A percentile compares a stretch with the other conserved stretches of the same genome.
These are phyloP conservation scores for Pristionchus maxplancki DNA, from an alignment of 2,888 invertebrate genomes.

Conservation along the genomic window DNA sequence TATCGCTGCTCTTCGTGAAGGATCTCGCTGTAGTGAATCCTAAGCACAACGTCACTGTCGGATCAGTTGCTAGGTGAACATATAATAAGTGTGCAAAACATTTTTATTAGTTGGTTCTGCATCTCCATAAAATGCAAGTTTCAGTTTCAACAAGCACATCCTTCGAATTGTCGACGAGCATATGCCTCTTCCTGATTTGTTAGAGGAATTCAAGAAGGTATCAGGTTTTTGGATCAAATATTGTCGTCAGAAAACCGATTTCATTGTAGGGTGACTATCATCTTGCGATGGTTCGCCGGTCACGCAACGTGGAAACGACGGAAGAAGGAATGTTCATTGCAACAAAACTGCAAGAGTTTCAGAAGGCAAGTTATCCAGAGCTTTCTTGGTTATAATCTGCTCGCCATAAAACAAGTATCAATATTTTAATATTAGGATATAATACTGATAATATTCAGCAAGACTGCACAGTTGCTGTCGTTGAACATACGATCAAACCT, in stretches of 20 bases:
- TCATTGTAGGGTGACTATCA: slow-evolving; percentile 57
- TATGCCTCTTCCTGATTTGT: slow-evolving; percentile 41
- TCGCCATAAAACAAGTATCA: no score
- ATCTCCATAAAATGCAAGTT: not conserved
- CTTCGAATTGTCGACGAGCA: slow-evolving; percentile 32
- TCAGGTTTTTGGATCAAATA: no score
- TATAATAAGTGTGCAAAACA: no score
- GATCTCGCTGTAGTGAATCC: slow-evolving; percentile 43
- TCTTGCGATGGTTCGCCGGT: slow-evolving; percentile 54
- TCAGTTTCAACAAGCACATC: slow-evolving; percentile 36
- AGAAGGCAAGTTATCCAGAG: no score
- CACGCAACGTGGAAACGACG: not conserved
- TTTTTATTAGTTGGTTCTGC: no score
- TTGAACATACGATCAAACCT: slow-evolving; percentile 16
- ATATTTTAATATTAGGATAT: no score
- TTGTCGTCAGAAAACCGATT: no score
- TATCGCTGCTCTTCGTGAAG: slow-evolving; percentile 43
- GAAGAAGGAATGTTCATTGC: not conserved
- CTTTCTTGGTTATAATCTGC: no score
- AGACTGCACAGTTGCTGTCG: slow-evolving; percentile 20
- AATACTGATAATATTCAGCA: not conserved
- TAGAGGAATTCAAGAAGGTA: slow-evolving; percentile 50
- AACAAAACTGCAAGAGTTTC: not conserved
- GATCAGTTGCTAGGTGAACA: not conserved
- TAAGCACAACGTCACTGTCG: slow-evolving; percentile 31